A percentile compares a stretch with the other conserved stretches of the same genome.
Evolutionary conservation across 1,140 invertebrate genomes (phyloP).

Genomic region (Neotoxoptera formosana): DNA sequence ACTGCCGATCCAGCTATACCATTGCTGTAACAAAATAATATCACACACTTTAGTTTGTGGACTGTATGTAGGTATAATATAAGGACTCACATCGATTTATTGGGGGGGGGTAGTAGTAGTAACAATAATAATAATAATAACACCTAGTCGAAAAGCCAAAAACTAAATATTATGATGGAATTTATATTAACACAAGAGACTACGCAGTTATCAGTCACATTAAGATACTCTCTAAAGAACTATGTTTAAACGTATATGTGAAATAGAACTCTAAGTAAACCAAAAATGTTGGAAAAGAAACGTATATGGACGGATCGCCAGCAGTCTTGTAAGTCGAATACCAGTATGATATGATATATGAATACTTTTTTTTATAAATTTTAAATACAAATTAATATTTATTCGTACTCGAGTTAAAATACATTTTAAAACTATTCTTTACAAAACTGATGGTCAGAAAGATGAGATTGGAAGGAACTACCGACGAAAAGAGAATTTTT

Average conservation of each 20-base stretch:
- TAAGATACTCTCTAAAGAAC: background rate
- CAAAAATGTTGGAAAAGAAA: background rate
- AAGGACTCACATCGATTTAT: background rate
- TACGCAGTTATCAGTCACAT: background rate
- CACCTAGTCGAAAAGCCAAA: background rate
- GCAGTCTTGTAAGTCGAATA: background rate
- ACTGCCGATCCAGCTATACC: slow-evolving; percentile 92
- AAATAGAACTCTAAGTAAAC: background rate
- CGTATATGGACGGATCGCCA: background rate
- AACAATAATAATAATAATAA: background rate
- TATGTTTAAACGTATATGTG: background rate
- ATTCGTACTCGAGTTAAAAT: background rate
- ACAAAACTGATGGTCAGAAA: background rate
- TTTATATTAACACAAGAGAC: background rate
- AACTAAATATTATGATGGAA: background rate
- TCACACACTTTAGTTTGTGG: background rate
- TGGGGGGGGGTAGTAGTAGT: background rate
- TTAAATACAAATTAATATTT: background rate
- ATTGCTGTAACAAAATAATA: slow-evolving; percentile 70
- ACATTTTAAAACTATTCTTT: background rate
- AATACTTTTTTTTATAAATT: background rate
- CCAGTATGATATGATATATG: background rate
- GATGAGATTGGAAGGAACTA: background rate
- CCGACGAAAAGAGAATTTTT: background rate
- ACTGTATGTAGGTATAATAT: background rate